Conservation (phyloP, 2,888 invertebrate genomes). For the Chymomyza caudatula region DNA sequence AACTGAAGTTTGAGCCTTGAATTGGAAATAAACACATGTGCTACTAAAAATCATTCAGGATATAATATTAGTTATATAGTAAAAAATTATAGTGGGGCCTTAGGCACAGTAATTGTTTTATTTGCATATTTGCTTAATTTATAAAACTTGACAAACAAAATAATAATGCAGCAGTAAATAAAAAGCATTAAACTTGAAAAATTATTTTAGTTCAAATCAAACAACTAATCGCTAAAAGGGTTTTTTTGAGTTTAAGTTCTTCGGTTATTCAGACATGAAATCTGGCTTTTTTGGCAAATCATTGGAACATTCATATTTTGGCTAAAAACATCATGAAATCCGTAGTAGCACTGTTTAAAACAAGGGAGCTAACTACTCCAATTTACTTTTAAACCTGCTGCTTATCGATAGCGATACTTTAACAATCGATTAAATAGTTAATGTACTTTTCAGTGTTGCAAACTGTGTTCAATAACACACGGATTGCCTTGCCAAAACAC, state of each 20-base stretch:
- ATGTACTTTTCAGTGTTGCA: neutral
- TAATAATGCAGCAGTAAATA: neutral
- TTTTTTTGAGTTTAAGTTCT: no score
- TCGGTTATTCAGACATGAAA: no score
- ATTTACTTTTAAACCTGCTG: neutral
- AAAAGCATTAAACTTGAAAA: neutral
- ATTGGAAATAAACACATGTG: neutral
- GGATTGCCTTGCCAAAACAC: neutral
- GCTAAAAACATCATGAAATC: no score
- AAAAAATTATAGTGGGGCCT: neutral
- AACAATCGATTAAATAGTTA: neutral
- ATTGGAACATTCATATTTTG: no score
- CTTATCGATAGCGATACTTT: neutral
- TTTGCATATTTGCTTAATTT: neutral
- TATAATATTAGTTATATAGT: neutral
- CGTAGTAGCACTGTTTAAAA: no score
- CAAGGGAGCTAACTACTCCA: no score
- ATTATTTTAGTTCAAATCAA: neutral
- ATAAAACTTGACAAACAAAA: neutral
- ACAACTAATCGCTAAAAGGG: no score
- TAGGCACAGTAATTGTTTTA: neutral
- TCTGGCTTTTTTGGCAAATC: no score
- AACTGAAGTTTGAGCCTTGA: slow-evolving; percentile 8
- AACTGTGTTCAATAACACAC: neutral
- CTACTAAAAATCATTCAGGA: neutral